These are phyloP conservation scores for Iphiclides podalirius DNA, from an alignment of 2,888 invertebrate genomes.

Conservation along the genomic window DNA sequence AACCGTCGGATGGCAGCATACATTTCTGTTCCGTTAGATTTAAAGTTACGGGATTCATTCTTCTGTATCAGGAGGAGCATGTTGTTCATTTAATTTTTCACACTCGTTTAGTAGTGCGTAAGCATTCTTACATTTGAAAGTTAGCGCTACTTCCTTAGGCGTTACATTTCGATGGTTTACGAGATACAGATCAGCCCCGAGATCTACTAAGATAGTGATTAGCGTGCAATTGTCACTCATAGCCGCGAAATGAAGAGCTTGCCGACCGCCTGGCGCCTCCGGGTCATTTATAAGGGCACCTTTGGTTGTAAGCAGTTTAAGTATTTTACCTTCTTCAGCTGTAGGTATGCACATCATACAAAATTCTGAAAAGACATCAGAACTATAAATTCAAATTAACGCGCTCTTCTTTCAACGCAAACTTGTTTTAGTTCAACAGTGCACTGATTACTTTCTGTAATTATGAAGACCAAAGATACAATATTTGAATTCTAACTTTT, in stretches of 20 bases:
- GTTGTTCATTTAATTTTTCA: conserved; percentile 35
- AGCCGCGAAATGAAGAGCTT: conserved; percentile 74
- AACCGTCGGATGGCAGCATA: too few species aligned
- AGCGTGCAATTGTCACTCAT: conserved; percentile 65
- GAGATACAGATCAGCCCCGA: conserved; percentile 53
- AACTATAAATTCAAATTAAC: neutral
- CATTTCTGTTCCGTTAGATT: too few species aligned
- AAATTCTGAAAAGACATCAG: conserved; percentile 55
- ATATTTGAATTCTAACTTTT: too few species aligned
- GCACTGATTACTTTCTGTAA: too few species aligned
- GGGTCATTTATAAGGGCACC: conserved; percentile 59
- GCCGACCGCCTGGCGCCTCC: conserved; percentile 59
- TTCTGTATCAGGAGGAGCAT: too few species aligned
- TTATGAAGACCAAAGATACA: too few species aligned
- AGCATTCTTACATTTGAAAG: conserved; percentile 52
- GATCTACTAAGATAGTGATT: conserved; percentile 48
- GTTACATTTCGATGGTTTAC: conserved; percentile 59
- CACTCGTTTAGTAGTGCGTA: conserved; percentile 32
- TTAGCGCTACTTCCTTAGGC: conserved; percentile 57
- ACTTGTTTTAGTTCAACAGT: too few species aligned
- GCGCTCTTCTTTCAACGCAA: neutral
- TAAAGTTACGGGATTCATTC: too few species aligned
- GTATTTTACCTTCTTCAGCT: conserved; percentile 51
- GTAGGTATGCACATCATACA: conserved; percentile 62
- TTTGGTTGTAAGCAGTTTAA: conserved; percentile 52